Percentiles rank a stretch among this genome's conserved stretches.
phyloP scores from a whole-genome alignment of 2,797 vertebrate species.

The Rhinogobio ventralis region DNA sequence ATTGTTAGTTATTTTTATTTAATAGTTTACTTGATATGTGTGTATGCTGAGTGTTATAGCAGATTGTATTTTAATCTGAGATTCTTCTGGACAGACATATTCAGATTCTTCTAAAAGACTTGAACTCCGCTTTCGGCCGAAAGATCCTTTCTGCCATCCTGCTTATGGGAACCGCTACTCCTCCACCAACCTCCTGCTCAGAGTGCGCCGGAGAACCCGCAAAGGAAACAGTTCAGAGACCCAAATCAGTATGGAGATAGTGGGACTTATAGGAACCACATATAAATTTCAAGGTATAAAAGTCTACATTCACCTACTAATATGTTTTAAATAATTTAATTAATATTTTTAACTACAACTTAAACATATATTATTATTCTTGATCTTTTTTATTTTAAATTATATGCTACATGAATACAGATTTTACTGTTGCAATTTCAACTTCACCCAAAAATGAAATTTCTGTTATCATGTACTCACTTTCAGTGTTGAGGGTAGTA shows the following conservation, averaged over 20 bases:
- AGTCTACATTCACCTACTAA: background rate
- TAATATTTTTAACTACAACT: background rate
- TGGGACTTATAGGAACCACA: constrained; percentile 87
- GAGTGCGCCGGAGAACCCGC: constrained; percentile 77
- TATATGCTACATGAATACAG: background rate
- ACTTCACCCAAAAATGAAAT: too few relatives aligned
- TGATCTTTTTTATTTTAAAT: background rate
- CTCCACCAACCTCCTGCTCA: constrained; percentile 89
- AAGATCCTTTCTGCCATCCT: constrained; percentile 93
- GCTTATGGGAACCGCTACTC: constrained; percentile 91
- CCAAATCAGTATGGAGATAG: constrained; percentile 82
- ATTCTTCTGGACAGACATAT: constrained; percentile 78
- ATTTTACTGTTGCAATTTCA: background rate
- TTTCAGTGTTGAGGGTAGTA: too few relatives aligned
- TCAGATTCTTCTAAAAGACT: constrained; percentile 85
- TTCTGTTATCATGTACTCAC: background rate
- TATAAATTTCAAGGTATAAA: constrained; percentile 94
- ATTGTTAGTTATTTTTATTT: background rate
- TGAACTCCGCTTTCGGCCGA: constrained; percentile 91
- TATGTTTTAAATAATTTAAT: background rate
- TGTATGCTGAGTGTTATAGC: background rate
- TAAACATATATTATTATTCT: background rate
- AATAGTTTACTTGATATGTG: background rate
- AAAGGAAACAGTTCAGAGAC: constrained; percentile 72
- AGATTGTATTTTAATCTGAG: background rate